Conservation (phyloP, 2,797 vertebrate genomes). For the Tadarida brasiliensis region DNA sequence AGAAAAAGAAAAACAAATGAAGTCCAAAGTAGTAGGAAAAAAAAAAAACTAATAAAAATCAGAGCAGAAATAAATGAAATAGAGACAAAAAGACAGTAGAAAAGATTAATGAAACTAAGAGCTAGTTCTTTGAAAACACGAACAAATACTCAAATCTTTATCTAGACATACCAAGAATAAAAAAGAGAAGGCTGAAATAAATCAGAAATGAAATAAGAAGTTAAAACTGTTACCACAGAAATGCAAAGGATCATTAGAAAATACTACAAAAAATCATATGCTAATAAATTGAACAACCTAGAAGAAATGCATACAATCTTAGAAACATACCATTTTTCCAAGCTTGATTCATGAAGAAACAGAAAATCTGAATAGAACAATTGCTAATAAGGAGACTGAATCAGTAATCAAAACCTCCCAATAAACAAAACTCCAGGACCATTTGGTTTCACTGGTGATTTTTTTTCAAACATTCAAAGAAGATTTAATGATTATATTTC, state of each 20-base stretch:
- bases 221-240: neutral
- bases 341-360: no score
- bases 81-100: no score
- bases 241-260: neutral
- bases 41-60: no score
- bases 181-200: neutral
- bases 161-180: neutral
- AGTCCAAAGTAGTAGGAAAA: neutral
- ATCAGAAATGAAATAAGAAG: neutral
- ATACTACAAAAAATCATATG: neutral
- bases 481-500: neutral
- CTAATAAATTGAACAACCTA: neutral
- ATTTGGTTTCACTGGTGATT: no score
- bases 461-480: neutral
- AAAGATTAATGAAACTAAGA: neutral
- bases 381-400: neutral
- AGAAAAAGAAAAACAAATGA: neutral
- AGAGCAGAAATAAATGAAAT: no score
- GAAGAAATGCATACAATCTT: neutral
- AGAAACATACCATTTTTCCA: no score
- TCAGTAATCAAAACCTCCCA: neutral
- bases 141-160: neutral
- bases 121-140: neutral
- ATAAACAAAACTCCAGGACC: neutral
- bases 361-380: neutral